Evolutionary conservation across 2,888 invertebrate genomes (phyloP), one percentile per base, ranked within the genome.

Genomic region (Therioaphis trifolii): DNA sequence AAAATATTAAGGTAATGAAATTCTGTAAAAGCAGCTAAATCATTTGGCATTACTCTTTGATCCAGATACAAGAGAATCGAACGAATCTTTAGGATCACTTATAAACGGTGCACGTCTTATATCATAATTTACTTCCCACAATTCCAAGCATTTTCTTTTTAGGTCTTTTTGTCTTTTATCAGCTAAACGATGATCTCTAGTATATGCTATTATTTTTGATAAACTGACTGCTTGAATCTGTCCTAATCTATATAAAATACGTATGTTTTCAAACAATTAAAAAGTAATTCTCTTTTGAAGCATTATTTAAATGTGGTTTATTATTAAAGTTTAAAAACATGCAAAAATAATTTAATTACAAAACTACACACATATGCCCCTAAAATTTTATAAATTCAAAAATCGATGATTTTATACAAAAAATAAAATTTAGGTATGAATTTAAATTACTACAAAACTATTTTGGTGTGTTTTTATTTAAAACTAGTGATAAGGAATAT

Each of bases 201-300:
- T 93, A 88, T 93, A 97, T 5, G 92, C 92, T n/a, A 94, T 93
- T 84, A 97, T 93, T 90, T 97, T 97, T 21, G 92, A 90, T 85
- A 98, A 90, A 85, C 93, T 93, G 66, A 92, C 89, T 35, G 95
- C 93, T 90, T 98, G 97, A 79, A 91, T 91, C 66, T 90, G 90
- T 0, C 93, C 95, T 85, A 95, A 89, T 43, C 91, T 92, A 88
- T 80, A 90, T 89, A 52, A 80, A 66, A 74, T 46, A 46, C n/a
- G 12, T 43, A 43, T 9, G 11, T 11, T 9, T 43, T 43, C n/a
- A n/a, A n/a, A n/a, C n/a, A n/a, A n/a, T n/a, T n/a, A n/a, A n/a
- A n/a, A n/a, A n/a, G n/a, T n/a, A n/a, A n/a, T n/a, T n/a, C n/a
- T n/a, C n/a, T n/a, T n/a, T n/a, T n/a, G n/a, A n/a, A n/a, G n/a